Conservation (phyloP, 2,888 invertebrate species). For the Iphiclides podalirius region DNA sequence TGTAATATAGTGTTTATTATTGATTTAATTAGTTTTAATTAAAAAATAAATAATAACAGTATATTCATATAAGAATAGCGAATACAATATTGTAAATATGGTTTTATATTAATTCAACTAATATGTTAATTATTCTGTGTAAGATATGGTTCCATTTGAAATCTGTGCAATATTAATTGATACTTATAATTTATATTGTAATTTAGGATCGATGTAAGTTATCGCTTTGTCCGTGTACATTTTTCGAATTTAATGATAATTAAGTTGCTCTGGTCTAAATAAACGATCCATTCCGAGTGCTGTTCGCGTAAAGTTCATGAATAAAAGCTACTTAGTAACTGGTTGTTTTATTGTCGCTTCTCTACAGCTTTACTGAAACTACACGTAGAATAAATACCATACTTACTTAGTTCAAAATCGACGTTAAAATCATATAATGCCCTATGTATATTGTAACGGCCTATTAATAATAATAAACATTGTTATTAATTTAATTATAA, state of each 20-base stretch:
- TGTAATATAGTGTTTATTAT: too few species aligned
- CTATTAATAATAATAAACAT: too few species aligned
- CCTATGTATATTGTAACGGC: too few species aligned
- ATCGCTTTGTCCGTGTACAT: constrained; percentile 48
- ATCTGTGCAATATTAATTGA: constrained; percentile 63
- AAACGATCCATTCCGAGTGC: constrained; percentile 34
- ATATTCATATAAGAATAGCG: constrained; percentile 7
- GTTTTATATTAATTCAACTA: too few species aligned
- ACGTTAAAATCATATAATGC: too few species aligned
- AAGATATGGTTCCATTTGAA: constrained; percentile 25
- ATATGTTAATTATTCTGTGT: too few species aligned
- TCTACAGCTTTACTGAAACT: too few species aligned
- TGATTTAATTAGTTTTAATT: too few species aligned
- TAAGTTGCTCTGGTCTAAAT: constrained; percentile 40
- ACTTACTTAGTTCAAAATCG: too few species aligned
- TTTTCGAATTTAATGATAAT: constrained; percentile 66
- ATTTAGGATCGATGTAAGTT: constrained; percentile 26
- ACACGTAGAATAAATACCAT: too few species aligned
- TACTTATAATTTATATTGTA: constrained; percentile 25
- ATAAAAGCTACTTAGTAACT: constrained; percentile 41
- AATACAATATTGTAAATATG: not conserved
- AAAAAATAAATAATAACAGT: not conserved
- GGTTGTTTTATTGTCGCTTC: constrained; percentile 28
- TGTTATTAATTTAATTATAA: too few species aligned
- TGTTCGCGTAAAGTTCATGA: constrained; percentile 36